phyloP scores from a whole-genome alignment of 2,888 invertebrate species.

The Cloeon dipterum region DNA sequence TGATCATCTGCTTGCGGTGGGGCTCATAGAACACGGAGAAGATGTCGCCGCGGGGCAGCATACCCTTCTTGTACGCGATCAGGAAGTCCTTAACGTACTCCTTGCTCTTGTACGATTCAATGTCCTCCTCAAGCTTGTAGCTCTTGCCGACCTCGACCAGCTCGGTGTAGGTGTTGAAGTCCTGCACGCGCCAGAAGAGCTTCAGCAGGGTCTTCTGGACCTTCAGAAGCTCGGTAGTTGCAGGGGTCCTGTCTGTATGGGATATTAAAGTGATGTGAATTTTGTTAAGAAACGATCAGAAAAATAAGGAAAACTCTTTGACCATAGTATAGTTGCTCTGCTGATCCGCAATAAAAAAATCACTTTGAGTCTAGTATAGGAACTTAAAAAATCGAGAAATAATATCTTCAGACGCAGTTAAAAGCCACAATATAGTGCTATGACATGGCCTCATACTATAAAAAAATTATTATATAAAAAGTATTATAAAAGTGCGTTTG shows the following conservation, averaged over 20 bases:
- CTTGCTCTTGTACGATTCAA: constrained; percentile 29
- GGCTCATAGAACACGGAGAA: constrained; percentile 35
- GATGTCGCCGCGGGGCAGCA: constrained; percentile 31
- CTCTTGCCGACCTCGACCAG: constrained; percentile 28
- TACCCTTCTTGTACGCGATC: constrained; percentile 26
- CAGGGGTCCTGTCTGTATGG: neutral
- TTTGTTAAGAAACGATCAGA: too few relatives aligned
- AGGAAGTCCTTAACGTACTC: constrained; percentile 32
- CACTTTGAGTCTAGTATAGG: too few relatives aligned
- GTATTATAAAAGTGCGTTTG: too few relatives aligned
- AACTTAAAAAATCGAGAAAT: too few relatives aligned
- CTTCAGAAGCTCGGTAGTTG: constrained; percentile 7
- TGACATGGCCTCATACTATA: too few relatives aligned
- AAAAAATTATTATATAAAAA: too few relatives aligned
- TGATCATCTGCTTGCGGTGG: constrained; percentile 35
- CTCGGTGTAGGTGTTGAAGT: constrained; percentile 29
- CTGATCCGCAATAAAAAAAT: too few relatives aligned
- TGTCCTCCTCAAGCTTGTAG: constrained; percentile 32
- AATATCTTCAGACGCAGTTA: too few relatives aligned
- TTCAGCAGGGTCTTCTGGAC: constrained; percentile 28
- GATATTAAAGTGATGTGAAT: neutral
- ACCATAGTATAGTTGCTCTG: too few relatives aligned
- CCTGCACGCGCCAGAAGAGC: constrained; percentile 35
- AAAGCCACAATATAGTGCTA: too few relatives aligned
- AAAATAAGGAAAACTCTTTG: too few relatives aligned